Conservation (phyloP, 2,797 vertebrate genomes). For the Melanotaenia trifasciata region DNA sequence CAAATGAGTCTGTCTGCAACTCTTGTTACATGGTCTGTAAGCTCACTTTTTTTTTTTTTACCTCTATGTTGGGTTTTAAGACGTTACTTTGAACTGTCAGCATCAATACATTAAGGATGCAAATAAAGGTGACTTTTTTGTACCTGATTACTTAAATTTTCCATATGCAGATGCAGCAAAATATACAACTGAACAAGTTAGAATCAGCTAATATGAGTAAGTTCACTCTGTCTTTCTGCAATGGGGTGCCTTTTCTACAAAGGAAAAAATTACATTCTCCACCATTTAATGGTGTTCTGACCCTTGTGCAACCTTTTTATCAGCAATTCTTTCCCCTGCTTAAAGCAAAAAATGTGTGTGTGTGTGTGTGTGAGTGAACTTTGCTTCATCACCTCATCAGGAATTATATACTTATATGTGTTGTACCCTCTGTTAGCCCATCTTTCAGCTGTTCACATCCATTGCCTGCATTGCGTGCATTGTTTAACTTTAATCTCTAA, state of each 20-base stretch:
- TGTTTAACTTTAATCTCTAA: slow-evolving; percentile 18
- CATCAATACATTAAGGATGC: background rate
- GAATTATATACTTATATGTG: slow-evolving; percentile 3
- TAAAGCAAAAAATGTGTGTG: background rate
- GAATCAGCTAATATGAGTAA: background rate
- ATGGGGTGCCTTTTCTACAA: background rate
- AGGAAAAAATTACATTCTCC: slow-evolving; percentile 1
- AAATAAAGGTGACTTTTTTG: background rate
- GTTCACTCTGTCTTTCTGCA: background rate
- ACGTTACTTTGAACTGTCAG: background rate
- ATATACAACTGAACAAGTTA: background rate
- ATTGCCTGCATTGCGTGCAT: slow-evolving; percentile 30
- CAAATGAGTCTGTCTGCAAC: slow-evolving; percentile 11
- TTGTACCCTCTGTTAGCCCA: slow-evolving; percentile 5
- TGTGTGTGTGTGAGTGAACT: background rate
- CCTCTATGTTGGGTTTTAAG: background rate
- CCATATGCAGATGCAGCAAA: background rate
- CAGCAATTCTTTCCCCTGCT: slow-evolving; percentile 21
- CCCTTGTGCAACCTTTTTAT: slow-evolving; percentile 40
- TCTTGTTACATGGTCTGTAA: background rate
- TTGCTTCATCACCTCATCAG: slow-evolving; percentile 37
- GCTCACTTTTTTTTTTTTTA: background rate
- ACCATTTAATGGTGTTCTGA: slow-evolving; percentile 28
- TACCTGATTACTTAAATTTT: background rate
- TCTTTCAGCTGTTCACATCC: slow-evolving; percentile 34